Evolutionary conservation across 2,113 vertebrate genomes (phyloP), one percentile per base, ranked within the genome.

Genomic region (Tetrax tetrax): DNA sequence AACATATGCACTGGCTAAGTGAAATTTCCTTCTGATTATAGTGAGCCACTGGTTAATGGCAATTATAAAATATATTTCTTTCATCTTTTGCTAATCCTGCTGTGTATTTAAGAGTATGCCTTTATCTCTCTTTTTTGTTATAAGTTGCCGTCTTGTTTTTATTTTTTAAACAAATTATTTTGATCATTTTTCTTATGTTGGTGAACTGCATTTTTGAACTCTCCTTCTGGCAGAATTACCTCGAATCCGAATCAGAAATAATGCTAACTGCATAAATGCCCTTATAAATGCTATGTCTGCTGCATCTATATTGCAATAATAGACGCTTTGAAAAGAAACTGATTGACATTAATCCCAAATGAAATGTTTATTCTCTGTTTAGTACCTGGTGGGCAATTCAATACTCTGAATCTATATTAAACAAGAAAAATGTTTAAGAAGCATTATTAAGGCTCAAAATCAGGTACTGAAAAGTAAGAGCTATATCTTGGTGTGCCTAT

Each of bases 351-450:
- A 92, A 84, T 87, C 81, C 61, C 70, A 72, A 85, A 87, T 93
- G 61, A 95, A 96, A 83, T 94, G 78, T 91, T 96, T 95, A 84
- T 59, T 88, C 33, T 84, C 27, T 86, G n/a, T 77, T 94, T 93
- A 94, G 91, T 94, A 86, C 79, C 60, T 66, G 80, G 11, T 83
- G 72, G 71, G 85, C 48, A 89, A 23, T 83, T 95, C 76, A 80
- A 3, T 92, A 48, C 65, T 90, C n/a, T 92, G 43, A 91, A 77
- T 92, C 85, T 70, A 1, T 83, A 91, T 86, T 38, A 81, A 83
- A 74, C n/a, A 47, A 60, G 28, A 69, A 75, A 78, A 94, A 92
- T 59, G 14, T 87, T 92, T 89, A 75, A 82, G 60, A 74, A 74
- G 51, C 25, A 28, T 93, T 89, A 61, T 85, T 65, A 69, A 75